Percentiles rank a stretch among this genome's conserved stretches.
Evolutionary conservation across 2,888 invertebrate species (phyloP).

Genomic region (Bibio marci): DNA sequence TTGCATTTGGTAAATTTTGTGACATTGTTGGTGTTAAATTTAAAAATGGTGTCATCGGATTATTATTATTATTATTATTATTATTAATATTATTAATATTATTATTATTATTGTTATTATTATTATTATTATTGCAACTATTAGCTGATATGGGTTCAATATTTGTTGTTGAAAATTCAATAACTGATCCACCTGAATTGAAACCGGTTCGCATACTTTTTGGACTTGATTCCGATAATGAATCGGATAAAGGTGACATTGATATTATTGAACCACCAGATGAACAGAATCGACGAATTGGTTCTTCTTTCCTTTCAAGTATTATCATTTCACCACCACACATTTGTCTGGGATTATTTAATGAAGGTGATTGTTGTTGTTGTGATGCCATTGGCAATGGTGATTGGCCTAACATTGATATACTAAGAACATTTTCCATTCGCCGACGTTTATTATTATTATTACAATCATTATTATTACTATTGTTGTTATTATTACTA

Average conservation of each 20-base stretch:
- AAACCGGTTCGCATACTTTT: conserved; percentile 66
- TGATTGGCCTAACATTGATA: background rate
- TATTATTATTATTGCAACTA: background rate
- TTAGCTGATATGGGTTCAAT: background rate
- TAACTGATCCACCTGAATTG: conserved; percentile 68
- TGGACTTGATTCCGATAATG: conserved; percentile 46
- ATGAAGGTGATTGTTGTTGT: conserved; percentile 13
- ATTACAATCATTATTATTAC: too few species aligned
- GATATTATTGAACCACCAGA: conserved; percentile 38
- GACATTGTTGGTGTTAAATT: conserved; percentile 14
- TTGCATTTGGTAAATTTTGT: conserved; percentile 14
- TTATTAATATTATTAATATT: too few species aligned
- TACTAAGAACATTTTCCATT: background rate
- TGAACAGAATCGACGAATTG: conserved; percentile 20
- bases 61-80: background rate
- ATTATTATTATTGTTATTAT: background rate
- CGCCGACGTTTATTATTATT: too few species aligned
- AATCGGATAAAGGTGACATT: conserved; percentile 35
- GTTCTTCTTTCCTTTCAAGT: conserved; percentile 6
- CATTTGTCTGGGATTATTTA: conserved; percentile 34
- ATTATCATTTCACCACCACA: conserved; percentile 53
- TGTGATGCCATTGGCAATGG: conserved; percentile 12
- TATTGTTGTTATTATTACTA: background rate
- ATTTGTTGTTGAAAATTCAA: conserved; percentile 22
- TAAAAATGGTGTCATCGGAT: background rate